Conservation (phyloP, 2,113 vertebrate species). For the Thermophis baileyi region DNA sequence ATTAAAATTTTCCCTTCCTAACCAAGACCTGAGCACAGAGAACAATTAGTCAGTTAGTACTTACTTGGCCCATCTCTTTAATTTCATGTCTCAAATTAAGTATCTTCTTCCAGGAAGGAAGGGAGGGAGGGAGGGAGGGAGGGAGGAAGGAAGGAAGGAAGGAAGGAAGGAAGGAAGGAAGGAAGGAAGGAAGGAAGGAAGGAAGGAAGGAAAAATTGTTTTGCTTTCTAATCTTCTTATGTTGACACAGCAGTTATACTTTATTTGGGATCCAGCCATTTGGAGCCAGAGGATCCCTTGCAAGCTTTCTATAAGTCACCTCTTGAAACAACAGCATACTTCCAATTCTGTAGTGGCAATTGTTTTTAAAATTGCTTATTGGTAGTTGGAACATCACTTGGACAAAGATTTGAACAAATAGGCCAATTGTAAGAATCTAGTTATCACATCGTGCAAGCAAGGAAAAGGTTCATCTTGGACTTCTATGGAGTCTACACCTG, state of each 20-base stretch:
- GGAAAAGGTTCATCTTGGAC: neutral
- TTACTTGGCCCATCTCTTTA: neutral
- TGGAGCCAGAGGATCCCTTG: neutral
- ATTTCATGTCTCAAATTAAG: neutral
- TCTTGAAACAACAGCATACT: neutral
- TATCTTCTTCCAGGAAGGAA: neutral
- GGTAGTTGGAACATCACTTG: neutral
- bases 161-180: too few relatives aligned
- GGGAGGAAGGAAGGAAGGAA: too few relatives aligned
- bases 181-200: too few relatives aligned
- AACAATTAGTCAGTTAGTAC: neutral
- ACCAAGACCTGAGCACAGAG: neutral
- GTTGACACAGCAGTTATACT: neutral
- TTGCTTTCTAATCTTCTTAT: neutral
- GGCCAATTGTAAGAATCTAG: neutral
- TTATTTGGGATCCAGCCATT: neutral
- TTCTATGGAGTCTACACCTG: neutral
- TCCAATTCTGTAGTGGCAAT: neutral
- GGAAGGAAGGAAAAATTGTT: neutral
- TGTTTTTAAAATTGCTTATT: neutral
- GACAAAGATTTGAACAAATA: neutral
- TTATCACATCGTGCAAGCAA: neutral
- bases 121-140: too few relatives aligned
- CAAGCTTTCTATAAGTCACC: neutral
- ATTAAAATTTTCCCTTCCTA: neutral